These are phyloP conservation scores for Brachionus asplanchnoidis DNA, from an alignment of 1,140 invertebrate genomes.

Conservation along the genomic window DNA sequence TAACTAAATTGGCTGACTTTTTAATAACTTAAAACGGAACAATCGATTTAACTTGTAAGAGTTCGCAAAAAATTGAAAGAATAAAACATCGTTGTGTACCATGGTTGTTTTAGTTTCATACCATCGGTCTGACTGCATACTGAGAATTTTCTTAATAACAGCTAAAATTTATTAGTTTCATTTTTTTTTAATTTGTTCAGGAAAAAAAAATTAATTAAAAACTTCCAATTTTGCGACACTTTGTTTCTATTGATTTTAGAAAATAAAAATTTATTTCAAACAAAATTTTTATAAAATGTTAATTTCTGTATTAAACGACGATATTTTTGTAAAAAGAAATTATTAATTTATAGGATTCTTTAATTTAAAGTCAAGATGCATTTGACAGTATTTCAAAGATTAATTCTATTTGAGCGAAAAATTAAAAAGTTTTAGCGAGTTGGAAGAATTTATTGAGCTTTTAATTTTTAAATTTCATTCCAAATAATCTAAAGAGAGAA, in stretches of 20 bases:
- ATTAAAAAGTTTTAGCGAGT: background rate
- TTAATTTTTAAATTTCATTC: background rate
- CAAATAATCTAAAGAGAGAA: background rate
- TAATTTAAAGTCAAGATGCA: background rate
- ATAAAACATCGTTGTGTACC: background rate
- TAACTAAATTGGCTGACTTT: background rate
- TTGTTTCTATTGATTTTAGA: constrained; percentile 16
- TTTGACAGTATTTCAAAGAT: background rate
- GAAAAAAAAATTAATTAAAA: constrained; percentile 7
- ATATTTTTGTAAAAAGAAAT: background rate
- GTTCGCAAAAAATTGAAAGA: background rate
- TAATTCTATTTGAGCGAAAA: background rate
- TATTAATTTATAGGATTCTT: background rate
- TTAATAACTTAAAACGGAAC: background rate
- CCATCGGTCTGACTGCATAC: background rate
- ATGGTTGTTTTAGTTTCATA: background rate
- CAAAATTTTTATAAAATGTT: background rate
- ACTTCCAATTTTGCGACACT: background rate
- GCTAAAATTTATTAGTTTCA: background rate
- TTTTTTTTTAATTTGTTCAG: background rate
- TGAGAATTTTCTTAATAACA: background rate
- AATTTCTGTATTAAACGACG: background rate
- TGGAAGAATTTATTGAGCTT: background rate
- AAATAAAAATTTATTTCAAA: background rate
- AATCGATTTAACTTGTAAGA: constrained; percentile 2